These are phyloP conservation scores for Frieseomelitta varia DNA, from an alignment of 1,140 invertebrate species.

Conservation along the genomic window DNA sequence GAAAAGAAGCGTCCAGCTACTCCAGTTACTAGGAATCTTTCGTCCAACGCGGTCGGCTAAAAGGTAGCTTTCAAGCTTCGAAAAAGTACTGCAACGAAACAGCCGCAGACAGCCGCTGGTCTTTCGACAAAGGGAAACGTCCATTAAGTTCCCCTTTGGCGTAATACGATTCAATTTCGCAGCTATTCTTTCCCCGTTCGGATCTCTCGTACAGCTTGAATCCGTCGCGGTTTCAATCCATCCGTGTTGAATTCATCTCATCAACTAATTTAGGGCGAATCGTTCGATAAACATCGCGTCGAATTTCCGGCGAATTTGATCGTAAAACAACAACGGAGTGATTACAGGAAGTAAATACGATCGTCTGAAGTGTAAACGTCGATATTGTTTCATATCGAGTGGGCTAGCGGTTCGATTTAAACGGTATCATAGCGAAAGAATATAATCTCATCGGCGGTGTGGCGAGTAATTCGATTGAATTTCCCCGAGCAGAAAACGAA, in stretches of 20 bases:
- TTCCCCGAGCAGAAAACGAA: neutral
- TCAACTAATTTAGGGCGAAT: neutral
- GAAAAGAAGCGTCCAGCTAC: neutral
- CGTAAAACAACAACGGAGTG: neutral
- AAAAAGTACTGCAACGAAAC: neutral
- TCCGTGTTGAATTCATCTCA: neutral
- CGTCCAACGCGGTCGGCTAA: neutral
- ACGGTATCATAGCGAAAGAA: too few relatives aligned
- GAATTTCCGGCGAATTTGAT: neutral
- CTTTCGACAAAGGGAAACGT: slow-evolving; percentile 25
- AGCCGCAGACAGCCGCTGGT: neutral
- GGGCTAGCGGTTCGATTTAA: too few relatives aligned
- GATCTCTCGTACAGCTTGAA: neutral
- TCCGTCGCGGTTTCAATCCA: neutral
- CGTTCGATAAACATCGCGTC: neutral
- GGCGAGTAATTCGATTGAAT: too few relatives aligned
- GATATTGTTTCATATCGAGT: neutral
- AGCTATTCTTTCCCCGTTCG: neutral
- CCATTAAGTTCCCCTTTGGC: slow-evolving; percentile 23
- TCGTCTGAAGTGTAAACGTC: neutral
- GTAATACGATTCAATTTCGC: slow-evolving; percentile 35
- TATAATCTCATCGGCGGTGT: too few relatives aligned
- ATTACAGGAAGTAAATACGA: neutral
- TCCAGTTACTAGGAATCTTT: slow-evolving; percentile 16
- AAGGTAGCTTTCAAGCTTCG: slow-evolving; percentile 28